These are phyloP conservation scores for Nebria salina DNA, from an alignment of 2,888 invertebrate species.

Conservation along the genomic window DNA sequence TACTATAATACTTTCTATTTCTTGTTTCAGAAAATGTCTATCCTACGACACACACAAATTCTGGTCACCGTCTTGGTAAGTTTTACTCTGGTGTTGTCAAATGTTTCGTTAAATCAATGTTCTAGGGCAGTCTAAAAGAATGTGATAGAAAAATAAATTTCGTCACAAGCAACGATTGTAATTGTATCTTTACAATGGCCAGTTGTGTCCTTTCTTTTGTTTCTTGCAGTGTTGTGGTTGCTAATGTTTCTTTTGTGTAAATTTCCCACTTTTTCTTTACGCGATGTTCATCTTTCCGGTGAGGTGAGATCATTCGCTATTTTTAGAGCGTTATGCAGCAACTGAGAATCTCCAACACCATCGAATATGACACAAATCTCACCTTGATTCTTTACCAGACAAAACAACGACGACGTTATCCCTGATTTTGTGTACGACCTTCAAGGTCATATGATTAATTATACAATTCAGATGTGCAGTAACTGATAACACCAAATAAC, in stretches of 20 bases:
- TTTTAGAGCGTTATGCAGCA: constrained; percentile 38
- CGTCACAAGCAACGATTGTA: too few species aligned
- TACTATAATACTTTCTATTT: constrained; percentile 29
- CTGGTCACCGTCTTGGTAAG: constrained; percentile 38
- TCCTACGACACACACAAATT: constrained; percentile 33
- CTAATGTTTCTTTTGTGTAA: not conserved
- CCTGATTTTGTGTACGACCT: too few species aligned
- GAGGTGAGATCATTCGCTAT: constrained; percentile 37
- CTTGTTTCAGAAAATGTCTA: constrained; percentile 38
- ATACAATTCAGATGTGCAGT: too few species aligned
- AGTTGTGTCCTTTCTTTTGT: not conserved
- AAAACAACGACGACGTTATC: too few species aligned
- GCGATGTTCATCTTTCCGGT: constrained; percentile 34
- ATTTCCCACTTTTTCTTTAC: constrained; percentile 14
- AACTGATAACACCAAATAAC: too few species aligned
- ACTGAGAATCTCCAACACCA: too few species aligned
- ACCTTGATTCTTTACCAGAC: too few species aligned
- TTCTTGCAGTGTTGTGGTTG: not conserved
- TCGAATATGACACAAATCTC: too few species aligned
- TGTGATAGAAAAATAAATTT: too few species aligned
- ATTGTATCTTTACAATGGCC: not conserved
- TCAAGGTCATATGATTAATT: too few species aligned
- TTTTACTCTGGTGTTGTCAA: not conserved
- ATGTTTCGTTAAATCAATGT: not conserved
- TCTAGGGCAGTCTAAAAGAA: too few species aligned